Percentiles rank a stretch among this genome's conserved stretches.
Conservation (phyloP, 2,797 vertebrate genomes). For the Notolabrus celidotus region DNA sequence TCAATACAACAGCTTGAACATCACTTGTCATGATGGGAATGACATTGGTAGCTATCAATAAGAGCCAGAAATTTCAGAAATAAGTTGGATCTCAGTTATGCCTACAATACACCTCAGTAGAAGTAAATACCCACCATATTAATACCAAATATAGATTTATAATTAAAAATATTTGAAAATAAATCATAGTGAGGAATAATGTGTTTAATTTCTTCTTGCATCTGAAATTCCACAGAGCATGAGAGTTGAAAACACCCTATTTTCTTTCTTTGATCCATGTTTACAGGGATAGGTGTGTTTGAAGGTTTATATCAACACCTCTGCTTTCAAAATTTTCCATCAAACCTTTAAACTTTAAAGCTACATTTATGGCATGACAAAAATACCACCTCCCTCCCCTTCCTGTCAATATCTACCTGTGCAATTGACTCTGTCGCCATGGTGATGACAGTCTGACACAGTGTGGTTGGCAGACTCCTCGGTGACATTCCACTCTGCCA, state of each 20-base stretch:
- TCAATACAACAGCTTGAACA: not conserved
- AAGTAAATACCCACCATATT: too few relatives aligned
- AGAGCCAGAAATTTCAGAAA: too few relatives aligned
- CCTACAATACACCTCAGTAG: too few relatives aligned
- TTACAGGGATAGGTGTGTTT: not conserved
- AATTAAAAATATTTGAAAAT: too few relatives aligned
- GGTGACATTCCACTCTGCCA: slow-evolving; percentile 83
- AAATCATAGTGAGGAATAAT: too few relatives aligned
- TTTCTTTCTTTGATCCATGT: not conserved
- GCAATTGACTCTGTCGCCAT: slow-evolving; percentile 82
- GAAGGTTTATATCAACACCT: slow-evolving; percentile 5
- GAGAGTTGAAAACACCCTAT: not conserved
- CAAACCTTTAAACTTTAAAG: slow-evolving; percentile 34
- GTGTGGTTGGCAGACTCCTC: slow-evolving; percentile 67
- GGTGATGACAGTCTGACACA: slow-evolving; percentile 73
- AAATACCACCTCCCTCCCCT: not conserved
- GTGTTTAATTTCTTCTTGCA: too few relatives aligned
- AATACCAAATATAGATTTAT: too few relatives aligned
- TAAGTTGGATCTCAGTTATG: too few relatives aligned
- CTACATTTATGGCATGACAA: slow-evolving; percentile 8
- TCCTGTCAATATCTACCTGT: slow-evolving; percentile 80
- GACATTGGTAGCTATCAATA: too few relatives aligned
- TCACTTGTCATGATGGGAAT: not conserved
- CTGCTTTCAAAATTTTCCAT: slow-evolving; percentile 4
- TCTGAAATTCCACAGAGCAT: too few relatives aligned